phyloP scores from a whole-genome alignment of 2,797 vertebrate genomes.

The Squalus acanthias region DNA sequence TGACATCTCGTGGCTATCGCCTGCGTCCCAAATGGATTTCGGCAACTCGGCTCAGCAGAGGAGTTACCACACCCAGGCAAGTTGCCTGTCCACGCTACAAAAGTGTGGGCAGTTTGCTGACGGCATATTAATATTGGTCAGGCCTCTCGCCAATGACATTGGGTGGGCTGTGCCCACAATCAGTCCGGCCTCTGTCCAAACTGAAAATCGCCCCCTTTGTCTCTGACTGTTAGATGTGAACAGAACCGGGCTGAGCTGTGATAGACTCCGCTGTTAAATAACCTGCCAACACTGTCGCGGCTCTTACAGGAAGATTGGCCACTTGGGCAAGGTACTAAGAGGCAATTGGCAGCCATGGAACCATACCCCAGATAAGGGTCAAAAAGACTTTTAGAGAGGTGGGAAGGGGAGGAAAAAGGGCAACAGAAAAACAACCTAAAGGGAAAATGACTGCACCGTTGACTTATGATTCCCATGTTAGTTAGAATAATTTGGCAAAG shows the following conservation, averaged over 20 bases:
- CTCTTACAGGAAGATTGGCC: not conserved
- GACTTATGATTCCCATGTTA: not conserved
- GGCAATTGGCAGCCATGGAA: not conserved
- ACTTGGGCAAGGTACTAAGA: not conserved
- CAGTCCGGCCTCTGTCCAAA: not conserved
- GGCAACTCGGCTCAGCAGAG: not conserved
- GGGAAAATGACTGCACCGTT: not conserved
- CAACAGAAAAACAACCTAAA: not conserved
- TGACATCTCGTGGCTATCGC: not conserved
- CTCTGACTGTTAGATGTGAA: not conserved
- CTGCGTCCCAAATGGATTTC: not conserved
- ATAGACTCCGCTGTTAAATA: not conserved
- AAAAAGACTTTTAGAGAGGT: not conserved
- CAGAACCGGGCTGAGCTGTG: not conserved
- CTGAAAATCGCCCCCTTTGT: not conserved
- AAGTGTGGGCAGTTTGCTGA: not conserved
- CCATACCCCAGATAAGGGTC: not conserved
- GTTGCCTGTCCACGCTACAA: not conserved
- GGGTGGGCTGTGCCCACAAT: not conserved
- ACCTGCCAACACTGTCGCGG: not conserved
- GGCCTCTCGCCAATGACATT: not conserved
- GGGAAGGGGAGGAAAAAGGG: not conserved
- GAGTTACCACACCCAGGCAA: not conserved
- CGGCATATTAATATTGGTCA: not conserved
- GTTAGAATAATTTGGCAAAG: not conserved